Evolutionary conservation across 2,888 invertebrate species (phyloP).

Genomic region (Lomographa bimaculata): DNA sequence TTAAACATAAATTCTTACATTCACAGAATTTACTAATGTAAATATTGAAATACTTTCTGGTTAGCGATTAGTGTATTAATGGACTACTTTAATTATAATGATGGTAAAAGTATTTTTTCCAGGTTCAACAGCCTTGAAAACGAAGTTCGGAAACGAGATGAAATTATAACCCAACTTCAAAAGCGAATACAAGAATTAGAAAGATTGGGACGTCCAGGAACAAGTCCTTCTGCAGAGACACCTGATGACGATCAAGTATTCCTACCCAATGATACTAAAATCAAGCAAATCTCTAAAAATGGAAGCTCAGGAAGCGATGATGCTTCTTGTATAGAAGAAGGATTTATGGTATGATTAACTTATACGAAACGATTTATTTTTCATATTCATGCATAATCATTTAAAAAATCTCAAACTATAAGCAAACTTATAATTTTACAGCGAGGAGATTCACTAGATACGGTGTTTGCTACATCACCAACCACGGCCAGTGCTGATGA

Average conservation of each 20-base stretch:
- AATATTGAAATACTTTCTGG: too few species aligned
- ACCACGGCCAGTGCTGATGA: slow-evolving; percentile 66
- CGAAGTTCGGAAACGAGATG: slow-evolving; percentile 91
- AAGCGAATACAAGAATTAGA: slow-evolving; percentile 88
- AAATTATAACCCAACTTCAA: slow-evolving; percentile 91
- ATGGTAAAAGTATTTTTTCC: slow-evolving; percentile 38
- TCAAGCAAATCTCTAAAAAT: slow-evolving; percentile 49
- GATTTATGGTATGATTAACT: slow-evolving; percentile 67
- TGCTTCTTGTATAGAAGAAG: slow-evolving; percentile 69
- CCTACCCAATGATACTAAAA: slow-evolving; percentile 19
- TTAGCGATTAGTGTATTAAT: slow-evolving; percentile 47
- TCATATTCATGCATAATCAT: not conserved
- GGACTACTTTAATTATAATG: slow-evolving; percentile 32
- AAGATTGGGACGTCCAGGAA: slow-evolving; percentile 54
- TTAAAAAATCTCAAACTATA: too few species aligned
- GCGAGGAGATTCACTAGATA: slow-evolving; percentile 87
- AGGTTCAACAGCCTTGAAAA: slow-evolving; percentile 90
- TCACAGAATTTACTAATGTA: too few species aligned
- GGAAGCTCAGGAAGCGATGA: slow-evolving; percentile 78
- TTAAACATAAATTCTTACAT: too few species aligned
- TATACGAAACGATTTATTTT: not conserved
- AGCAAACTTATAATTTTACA: slow-evolving; percentile 47
- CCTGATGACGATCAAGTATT: slow-evolving; percentile 33
- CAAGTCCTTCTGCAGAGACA: slow-evolving; percentile 34
- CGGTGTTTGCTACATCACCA: slow-evolving; percentile 86